These are phyloP conservation scores for Hyperoplus immaculatus DNA, from an alignment of 2,797 vertebrate genomes.

Conservation along the genomic window DNA sequence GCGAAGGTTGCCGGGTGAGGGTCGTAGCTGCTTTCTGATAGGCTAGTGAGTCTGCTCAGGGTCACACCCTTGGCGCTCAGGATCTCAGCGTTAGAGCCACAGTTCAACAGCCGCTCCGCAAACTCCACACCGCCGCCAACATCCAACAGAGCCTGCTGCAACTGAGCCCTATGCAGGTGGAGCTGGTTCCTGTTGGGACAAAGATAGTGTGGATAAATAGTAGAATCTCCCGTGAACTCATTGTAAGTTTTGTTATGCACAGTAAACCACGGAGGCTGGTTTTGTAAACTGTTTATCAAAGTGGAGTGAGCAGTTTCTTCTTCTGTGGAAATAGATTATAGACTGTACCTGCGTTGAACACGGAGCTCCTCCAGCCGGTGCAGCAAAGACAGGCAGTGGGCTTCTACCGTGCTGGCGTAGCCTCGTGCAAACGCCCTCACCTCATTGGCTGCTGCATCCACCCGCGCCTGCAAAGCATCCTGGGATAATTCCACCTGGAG, in stretches of 20 bases:
- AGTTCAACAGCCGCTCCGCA: slow-evolving; percentile 88
- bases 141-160: slow-evolving; percentile 91
- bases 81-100: slow-evolving; percentile 90
- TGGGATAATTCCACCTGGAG: slow-evolving; percentile 77
- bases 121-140: slow-evolving; percentile 87
- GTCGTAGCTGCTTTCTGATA: slow-evolving; percentile 81
- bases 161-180: slow-evolving; percentile 89
- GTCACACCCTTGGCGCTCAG: slow-evolving; percentile 90
- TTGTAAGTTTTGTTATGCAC: background rate
- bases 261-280: background rate
- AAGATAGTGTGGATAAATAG: background rate
- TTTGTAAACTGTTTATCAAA: background rate
- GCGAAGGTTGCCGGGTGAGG: slow-evolving; percentile 57
- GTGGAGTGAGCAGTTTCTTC: background rate
- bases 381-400: slow-evolving; percentile 89
- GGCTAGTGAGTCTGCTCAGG: slow-evolving; percentile 83
- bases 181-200: slow-evolving; percentile 83
- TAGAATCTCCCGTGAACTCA: background rate
- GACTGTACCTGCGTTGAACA: slow-evolving; percentile 80
- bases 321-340: background rate
- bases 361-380: slow-evolving; percentile 88
- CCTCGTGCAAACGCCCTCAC: slow-evolving; percentile 85
- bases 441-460: slow-evolving; percentile 81
- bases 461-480: slow-evolving; percentile 68
- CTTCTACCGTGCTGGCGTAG: slow-evolving; percentile 87